Base-by-base conservation (phyloP, 2,797 vertebrate genomes). In the Sciurus vulgaris region DNA sequence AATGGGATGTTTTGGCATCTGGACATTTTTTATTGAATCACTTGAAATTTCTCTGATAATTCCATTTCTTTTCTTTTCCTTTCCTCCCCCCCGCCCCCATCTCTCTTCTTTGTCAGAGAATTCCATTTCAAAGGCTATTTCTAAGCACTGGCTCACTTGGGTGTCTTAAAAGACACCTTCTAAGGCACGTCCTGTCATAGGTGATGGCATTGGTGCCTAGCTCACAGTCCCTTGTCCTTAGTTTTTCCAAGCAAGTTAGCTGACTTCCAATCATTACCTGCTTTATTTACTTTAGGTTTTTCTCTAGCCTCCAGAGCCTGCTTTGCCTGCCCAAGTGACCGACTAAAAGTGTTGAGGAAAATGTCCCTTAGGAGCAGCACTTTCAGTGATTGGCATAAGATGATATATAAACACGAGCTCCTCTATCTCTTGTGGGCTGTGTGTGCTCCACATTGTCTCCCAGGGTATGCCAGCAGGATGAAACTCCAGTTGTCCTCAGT, bases 91-190 rank as follows among this genome's bases (percentile, higher is more conserved):
- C 7, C 7, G 1, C 18, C 54, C 54, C 18, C 18, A 20, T 56
- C 18, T 56, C 18, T 56, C 54, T 20, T 56, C 54, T 56, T 56
- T 56, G 54, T 56, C 54, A 59, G 56, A 76, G 81, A 77, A 82
- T 94, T 96, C 20, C 65, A 84, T 84, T 86, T 96, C 51, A 73
- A 92, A 96, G 81, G 26, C 26, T 74, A 61, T 90, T 95, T 88
- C 30, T 10, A 59, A 74, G 33, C n/a, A 17, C 22, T 28, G 72
- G 33, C 41, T 95, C 38, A 76, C 22, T 51, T 77, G 67, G 72
- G 72, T 26, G 44, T 91, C 17, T 86, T 78, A 86, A 74, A 95
- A 95, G 51, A 20, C 0, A n/a, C 18, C 7, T 83, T 86, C 87
- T 59, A 95, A 95, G 51, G 13, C 0, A n/a, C 10, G 7, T 83